Conservation (phyloP, 2,113 vertebrate species). For the Scortum barcoo region DNA sequence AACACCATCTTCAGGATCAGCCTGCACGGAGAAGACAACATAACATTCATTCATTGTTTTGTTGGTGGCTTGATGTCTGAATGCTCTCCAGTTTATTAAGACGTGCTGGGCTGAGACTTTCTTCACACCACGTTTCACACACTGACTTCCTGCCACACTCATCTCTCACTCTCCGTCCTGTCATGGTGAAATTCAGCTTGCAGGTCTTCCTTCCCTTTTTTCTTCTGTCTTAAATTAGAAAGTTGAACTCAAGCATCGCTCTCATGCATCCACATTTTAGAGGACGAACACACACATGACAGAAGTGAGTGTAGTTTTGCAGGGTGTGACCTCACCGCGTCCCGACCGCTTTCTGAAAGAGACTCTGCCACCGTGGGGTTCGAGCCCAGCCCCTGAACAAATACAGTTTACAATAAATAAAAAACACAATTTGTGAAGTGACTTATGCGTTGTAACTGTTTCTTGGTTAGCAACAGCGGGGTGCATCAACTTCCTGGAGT, state of each 20-base stretch:
- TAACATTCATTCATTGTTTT: no score
- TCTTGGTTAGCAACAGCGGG: background rate
- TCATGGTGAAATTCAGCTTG: no score
- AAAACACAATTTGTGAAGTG: background rate
- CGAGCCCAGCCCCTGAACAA: background rate
- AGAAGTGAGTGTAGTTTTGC: background rate
- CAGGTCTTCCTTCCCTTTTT: background rate
- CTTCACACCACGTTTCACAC: no score
- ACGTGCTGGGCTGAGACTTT: no score
- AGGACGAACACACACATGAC: background rate
- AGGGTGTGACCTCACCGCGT: background rate
- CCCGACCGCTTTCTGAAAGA: background rate
- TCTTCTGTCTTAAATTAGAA: background rate
- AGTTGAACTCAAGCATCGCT: no score
- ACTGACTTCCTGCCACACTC: background rate
- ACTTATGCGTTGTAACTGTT: background rate
- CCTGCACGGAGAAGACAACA: constrained; percentile 3
- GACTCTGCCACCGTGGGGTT: background rate
- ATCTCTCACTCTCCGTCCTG: background rate
- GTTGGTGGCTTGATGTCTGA: no score
- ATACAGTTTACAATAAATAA: background rate
- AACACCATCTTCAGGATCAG: constrained; percentile 13
- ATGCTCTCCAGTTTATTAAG: no score
- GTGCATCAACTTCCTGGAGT: background rate
- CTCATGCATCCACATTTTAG: background rate